phyloP scores from a whole-genome alignment of 2,888 invertebrate species.

The Lepidocyrtoides sp. region DNA sequence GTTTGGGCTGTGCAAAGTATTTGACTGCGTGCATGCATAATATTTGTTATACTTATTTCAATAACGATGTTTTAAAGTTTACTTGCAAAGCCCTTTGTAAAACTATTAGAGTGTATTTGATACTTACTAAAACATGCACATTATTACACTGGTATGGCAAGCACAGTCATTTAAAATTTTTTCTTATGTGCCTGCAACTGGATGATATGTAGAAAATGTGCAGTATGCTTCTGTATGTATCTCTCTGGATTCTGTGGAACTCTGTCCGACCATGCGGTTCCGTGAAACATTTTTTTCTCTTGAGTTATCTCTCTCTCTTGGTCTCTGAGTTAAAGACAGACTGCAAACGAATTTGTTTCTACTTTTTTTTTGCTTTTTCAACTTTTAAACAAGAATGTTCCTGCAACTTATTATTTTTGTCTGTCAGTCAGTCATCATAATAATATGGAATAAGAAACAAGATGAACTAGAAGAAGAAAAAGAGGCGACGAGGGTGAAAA shows the following conservation, averaged over 20 bases:
- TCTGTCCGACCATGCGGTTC: constrained; percentile 28
- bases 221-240: constrained; percentile 59
- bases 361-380: constrained; percentile 48
- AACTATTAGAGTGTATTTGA: constrained; percentile 1
- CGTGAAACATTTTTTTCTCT: constrained; percentile 31
- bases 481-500: constrained; percentile 23
- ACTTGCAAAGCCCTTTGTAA: constrained; percentile 13
- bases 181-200: background rate
- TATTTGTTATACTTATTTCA: constrained; percentile 48
- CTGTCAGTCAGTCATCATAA: constrained; percentile 75
- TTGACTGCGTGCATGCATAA: constrained; percentile 59
- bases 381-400: constrained; percentile 77
- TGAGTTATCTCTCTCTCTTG: background rate
- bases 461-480: constrained; percentile 32
- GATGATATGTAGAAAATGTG: constrained; percentile 49
- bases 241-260: constrained; percentile 37
- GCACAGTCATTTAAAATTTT: constrained; percentile 1
- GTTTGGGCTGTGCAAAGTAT: constrained; percentile 39
- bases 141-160: background rate
- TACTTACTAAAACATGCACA: background rate
- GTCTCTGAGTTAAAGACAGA: background rate
- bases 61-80: constrained; percentile 34
- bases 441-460: constrained; percentile 55
- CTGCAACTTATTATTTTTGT: constrained; percentile 71
- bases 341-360: constrained; percentile 1